Evolutionary conservation across 2,797 vertebrate species (phyloP), one percentile per base, ranked within the genome.

Genomic region (Onychomys arenicola): DNA sequence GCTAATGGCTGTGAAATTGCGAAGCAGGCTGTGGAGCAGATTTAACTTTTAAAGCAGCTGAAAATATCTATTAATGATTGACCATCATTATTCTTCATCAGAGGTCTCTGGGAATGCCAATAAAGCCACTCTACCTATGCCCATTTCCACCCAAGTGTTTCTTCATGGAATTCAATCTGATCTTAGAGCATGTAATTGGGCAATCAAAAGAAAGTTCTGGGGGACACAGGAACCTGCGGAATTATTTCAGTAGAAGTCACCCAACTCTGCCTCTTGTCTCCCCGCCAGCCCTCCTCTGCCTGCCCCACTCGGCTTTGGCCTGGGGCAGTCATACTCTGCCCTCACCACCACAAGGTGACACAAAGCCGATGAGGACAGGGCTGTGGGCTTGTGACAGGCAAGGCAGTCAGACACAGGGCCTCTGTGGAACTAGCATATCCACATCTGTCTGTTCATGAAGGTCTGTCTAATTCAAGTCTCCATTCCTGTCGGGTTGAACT

Each of bases 21-120:
- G 97, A 96, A 98, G 97, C 94, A 97, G 80, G 90, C 52, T 85
- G 96, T 65, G 93, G 90, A 92, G 97, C 96, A 97, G 97, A 98
- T 98, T 98, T 98, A 97, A 98, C 98, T 98, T 97, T 98, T 97
- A 46, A 97, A 98, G 97, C 96, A 93, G 97, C 77, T 96, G 96
- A 97, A 97, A 96, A 97, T 97, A 95, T 67, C 93, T 93, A 97
- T 98, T 98, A 97, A 97, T 97, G 97, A 97, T 98, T 98, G 98
- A 96, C 82, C 88, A 95, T 97, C 40, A 6, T 97, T 97, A 97
- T 85, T 97, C 93, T 97, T 97, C 6, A 6, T 80, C 94, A 94
- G 87, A 92, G 61, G 84, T 95, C 98, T 95, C 97, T 96, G 93
- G 49, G 87, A 98, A 97, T 67, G 73, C 65, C 95, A 96, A 96